Conservation (phyloP, 2,113 vertebrate species). For the Oncorhynchus masou region DNA sequence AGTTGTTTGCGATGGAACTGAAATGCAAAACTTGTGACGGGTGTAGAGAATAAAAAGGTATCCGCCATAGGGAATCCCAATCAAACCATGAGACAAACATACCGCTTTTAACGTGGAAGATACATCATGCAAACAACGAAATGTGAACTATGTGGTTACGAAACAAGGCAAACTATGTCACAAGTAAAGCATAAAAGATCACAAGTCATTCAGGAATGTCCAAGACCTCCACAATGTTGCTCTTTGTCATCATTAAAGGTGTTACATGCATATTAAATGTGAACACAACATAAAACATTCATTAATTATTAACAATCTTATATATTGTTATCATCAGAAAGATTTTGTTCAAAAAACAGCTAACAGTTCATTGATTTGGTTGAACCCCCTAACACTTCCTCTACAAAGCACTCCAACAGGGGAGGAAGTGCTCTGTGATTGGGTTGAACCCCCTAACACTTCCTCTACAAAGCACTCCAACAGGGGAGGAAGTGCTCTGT, state of each 20-base stretch:
- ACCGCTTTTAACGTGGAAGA: too few species aligned
- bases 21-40: too few species aligned
- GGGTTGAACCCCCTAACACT: neutral
- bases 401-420: slow-evolving; percentile 12
- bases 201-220: slow-evolving; percentile 41
- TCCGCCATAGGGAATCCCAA: too few species aligned
- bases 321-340: slow-evolving; percentile 2
- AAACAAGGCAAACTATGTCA: neutral
- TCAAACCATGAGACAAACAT: too few species aligned
- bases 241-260: slow-evolving; percentile 54
- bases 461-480: slow-evolving; percentile 7
- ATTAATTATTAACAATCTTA: slow-evolving; percentile 1
- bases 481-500: neutral
- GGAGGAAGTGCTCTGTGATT: neutral
- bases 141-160: neutral
- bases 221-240: slow-evolving; percentile 24
- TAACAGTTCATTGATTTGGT: neutral
- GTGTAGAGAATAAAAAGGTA: too few species aligned
- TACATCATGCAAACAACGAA: too few species aligned
- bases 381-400: neutral
- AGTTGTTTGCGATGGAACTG: too few species aligned
- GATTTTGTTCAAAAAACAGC: slow-evolving; percentile 46
- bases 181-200: slow-evolving; percentile 62
- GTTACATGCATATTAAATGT: slow-evolving; percentile 51
- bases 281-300: slow-evolving; percentile 56